Percentiles rank a stretch among this genome's conserved stretches.
These are phyloP conservation scores for Phataginus tricuspis DNA, from an alignment of 2,797 vertebrate genomes.

Conservation along the genomic window DNA sequence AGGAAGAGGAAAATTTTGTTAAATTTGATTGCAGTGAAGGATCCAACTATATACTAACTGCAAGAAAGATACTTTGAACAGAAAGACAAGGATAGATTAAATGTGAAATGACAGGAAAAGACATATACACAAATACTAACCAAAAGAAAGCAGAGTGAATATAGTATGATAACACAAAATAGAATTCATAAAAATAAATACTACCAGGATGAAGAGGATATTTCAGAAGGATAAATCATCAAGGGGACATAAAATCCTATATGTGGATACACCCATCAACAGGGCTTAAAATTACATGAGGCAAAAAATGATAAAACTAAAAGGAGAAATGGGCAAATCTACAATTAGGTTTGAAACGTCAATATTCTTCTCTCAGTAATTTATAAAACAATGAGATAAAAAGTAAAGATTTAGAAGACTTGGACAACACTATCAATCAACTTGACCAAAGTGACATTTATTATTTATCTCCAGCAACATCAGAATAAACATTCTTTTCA, in stretches of 20 bases:
- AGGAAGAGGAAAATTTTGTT: background rate
- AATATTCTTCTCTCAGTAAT: background rate
- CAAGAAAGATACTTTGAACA: background rate
- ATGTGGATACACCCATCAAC: background rate
- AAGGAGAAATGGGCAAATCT: background rate
- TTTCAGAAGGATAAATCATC: background rate
- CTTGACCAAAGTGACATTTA: background rate
- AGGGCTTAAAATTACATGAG: background rate
- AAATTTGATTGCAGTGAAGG: background rate
- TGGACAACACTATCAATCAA: background rate
- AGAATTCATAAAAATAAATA: background rate
- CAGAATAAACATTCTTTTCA: background rate
- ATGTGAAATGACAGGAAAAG: background rate
- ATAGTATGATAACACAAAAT: background rate
- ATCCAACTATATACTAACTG: background rate
- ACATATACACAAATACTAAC: background rate
- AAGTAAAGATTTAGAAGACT: background rate
- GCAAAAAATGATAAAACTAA: background rate
- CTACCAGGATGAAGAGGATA: background rate
- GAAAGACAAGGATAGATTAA: background rate
- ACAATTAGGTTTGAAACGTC: background rate
- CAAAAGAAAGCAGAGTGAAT: background rate
- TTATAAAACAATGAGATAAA: background rate
- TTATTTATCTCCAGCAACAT: background rate
- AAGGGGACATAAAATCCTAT: background rate